phyloP scores from a whole-genome alignment of 2,113 vertebrate genomes.

The Muscicapa adusta region DNA sequence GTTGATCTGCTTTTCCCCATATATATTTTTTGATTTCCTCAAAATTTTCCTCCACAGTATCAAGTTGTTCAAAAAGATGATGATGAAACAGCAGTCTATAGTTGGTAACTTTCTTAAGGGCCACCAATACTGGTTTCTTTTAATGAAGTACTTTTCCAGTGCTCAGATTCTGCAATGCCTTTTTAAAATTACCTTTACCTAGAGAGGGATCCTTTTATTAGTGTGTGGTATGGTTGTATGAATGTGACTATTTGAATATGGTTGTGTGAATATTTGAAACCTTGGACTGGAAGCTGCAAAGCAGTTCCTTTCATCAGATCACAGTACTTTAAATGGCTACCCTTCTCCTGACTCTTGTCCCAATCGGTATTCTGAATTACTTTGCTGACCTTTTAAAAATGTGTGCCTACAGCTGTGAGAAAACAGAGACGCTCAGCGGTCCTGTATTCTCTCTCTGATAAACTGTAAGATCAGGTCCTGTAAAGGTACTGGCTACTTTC shows the following conservation, averaged over 20 bases:
- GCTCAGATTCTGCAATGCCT: neutral
- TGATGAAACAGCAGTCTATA: neutral
- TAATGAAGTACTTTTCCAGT: conserved; percentile 15
- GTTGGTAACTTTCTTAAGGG: neutral
- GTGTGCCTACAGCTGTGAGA: neutral
- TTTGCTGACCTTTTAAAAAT: neutral
- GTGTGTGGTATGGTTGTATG: neutral
- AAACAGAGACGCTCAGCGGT: neutral
- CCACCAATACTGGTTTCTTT: neutral
- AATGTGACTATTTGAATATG: conserved; percentile 57
- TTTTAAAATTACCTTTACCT: neutral
- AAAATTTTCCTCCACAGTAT: neutral
- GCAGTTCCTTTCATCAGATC: neutral
- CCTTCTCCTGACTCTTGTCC: neutral
- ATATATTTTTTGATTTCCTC: neutral
- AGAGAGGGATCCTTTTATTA: neutral
- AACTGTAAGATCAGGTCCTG: neutral
- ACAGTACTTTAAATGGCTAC: neutral
- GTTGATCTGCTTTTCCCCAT: neutral
- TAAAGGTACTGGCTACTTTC: neutral
- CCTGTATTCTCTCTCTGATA: neutral
- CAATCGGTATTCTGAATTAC: neutral
- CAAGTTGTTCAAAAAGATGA: neutral
- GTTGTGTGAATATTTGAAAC: conserved; percentile 49
- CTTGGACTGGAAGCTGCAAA: conserved; percentile 23